phyloP scores from a whole-genome alignment of 1,140 invertebrate genomes.

The Linepithema humile region DNA sequence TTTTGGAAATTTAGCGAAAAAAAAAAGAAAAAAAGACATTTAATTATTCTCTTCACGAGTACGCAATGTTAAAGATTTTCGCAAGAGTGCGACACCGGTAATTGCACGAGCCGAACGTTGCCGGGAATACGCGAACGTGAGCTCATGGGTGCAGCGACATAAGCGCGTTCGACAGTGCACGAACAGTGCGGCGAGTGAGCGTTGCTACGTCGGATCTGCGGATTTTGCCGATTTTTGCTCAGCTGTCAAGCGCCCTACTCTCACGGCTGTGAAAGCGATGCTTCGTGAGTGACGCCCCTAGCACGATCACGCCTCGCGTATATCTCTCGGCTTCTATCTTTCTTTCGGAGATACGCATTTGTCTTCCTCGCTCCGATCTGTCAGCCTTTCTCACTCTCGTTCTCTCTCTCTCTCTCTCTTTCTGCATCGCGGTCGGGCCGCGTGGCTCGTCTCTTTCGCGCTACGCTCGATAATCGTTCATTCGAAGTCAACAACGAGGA shows the following conservation, averaged over 20 bases:
- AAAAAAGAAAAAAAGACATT: too few species aligned
- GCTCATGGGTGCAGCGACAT: conserved; percentile 28
- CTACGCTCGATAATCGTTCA: conserved; percentile 34
- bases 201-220: conserved; percentile 62
- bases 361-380: conserved; percentile 4
- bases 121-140: conserved; percentile 52
- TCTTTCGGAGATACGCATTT: not conserved
- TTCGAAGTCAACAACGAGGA: conserved; percentile 19
- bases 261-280: conserved; percentile 57
- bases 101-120: conserved; percentile 32
- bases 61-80: too few species aligned
- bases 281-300: conserved; percentile 57
- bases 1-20: too few species aligned
- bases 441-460: conserved; percentile 28
- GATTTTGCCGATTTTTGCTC: conserved; percentile 59
- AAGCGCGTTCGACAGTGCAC: conserved; percentile 68
- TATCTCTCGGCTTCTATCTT: not conserved
- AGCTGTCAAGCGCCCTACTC: conserved; percentile 40
- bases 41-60: too few species aligned
- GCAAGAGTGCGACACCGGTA: not conserved
- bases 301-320: conserved; percentile 24
- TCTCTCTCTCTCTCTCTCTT: not conserved
- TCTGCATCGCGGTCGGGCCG: not conserved
- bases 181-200: conserved; percentile 73
- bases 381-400: not conserved